These are phyloP conservation scores for Sebastes schlegelii DNA, from an alignment of 2,113 vertebrate genomes.

Conservation along the genomic window DNA sequence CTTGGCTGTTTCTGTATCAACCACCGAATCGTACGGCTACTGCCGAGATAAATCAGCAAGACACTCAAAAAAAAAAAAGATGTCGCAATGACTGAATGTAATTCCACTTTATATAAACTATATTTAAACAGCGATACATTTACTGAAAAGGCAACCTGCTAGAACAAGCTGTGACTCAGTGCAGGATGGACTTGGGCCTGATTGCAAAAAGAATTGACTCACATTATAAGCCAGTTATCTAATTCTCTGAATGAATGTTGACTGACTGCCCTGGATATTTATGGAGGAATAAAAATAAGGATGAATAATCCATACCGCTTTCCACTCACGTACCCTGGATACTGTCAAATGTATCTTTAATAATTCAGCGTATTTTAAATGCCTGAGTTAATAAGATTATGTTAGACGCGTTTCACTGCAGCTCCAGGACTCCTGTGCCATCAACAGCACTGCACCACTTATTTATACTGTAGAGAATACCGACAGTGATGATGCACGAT, in stretches of 20 bases:
- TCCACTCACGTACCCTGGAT: constrained; percentile 17
- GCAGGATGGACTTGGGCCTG: background rate
- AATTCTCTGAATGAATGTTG: constrained; percentile 27
- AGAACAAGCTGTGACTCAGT: background rate
- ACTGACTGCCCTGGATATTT: constrained; percentile 24
- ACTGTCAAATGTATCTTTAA: constrained; percentile 49
- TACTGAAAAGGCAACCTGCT: background rate
- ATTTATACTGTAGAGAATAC: background rate
- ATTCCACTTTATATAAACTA: constrained; percentile 22
- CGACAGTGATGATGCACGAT: constrained; percentile 5
- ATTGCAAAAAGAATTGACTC: constrained; percentile 4
- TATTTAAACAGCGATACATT: constrained; percentile 7
- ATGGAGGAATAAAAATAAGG: constrained; percentile 43
- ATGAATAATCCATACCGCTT: constrained; percentile 40
- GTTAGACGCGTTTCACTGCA: constrained; percentile 3
- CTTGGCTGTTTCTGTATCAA: constrained; percentile 39
- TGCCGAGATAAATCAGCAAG: constrained; percentile 23
- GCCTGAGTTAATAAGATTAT: constrained; percentile 52
- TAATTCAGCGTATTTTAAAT: constrained; percentile 56
- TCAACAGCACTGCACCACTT: constrained; percentile 8
- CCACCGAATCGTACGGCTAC: constrained; percentile 5
- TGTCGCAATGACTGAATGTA: constrained; percentile 2
- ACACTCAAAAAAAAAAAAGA: constrained; percentile 11
- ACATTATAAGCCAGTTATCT: constrained; percentile 22
- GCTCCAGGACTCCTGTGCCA: constrained; percentile 5